Conservation (phyloP, 2,113 vertebrate genomes). For the Globicephala melas region DNA sequence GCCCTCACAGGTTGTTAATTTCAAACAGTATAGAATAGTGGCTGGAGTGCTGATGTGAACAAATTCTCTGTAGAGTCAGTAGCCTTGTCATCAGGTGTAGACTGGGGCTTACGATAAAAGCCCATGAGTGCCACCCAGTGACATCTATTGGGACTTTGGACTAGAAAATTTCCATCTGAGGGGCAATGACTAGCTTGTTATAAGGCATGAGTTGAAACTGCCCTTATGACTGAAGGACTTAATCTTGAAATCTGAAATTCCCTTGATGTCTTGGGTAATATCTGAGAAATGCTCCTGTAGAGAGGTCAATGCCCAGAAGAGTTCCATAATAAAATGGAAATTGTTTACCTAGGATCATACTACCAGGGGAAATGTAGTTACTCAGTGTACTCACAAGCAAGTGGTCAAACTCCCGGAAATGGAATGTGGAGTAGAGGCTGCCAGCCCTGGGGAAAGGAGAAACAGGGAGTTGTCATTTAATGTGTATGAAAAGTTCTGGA, state of each 20-base stretch:
- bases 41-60: neutral
- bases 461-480: neutral
- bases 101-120: neutral
- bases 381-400: neutral
- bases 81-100: neutral
- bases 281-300: neutral
- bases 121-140: neutral
- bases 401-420: neutral
- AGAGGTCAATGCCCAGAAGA: neutral
- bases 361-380: neutral
- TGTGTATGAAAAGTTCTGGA: neutral
- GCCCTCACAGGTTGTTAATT: neutral
- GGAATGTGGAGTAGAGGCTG: accelerated
- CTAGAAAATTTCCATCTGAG: neutral
- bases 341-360: neutral
- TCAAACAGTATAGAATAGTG: neutral
- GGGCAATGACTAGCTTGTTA: neutral
- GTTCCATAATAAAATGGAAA: neutral
- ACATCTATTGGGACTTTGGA: neutral
- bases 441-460: neutral
- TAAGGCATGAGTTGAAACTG: neutral
- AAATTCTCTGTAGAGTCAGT: neutral
- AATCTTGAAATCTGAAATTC: neutral
- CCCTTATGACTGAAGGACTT: neutral
- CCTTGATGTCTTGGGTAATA: neutral